Conservation (phyloP, 2,888 invertebrate genomes). For the Eledona agricola region DNA sequence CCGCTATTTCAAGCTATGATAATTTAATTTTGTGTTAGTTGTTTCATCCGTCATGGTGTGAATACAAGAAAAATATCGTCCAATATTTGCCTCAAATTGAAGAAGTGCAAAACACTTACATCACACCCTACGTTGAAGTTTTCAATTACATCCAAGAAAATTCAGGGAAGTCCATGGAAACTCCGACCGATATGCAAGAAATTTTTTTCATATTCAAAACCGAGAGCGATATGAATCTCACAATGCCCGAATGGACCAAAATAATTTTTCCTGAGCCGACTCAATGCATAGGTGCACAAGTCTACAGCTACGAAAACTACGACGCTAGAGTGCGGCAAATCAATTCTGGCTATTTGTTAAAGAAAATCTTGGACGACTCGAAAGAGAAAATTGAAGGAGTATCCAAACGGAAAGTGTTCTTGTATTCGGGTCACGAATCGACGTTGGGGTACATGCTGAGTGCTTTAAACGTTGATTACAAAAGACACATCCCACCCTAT, state of each 20-base stretch:
- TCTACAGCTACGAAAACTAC: conserved; percentile 58
- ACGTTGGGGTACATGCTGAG: conserved; percentile 51
- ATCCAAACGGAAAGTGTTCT: conserved; percentile 45
- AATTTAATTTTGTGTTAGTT: conserved; percentile 39
- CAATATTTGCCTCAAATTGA: conserved; percentile 36
- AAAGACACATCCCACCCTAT: conserved; percentile 48
- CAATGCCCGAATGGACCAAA: conserved; percentile 60
- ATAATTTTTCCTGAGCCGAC: conserved; percentile 55
- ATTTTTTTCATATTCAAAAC: conserved; percentile 48
- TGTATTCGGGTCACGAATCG: conserved; percentile 54
- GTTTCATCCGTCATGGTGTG: conserved; percentile 45
- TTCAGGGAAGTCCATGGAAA: conserved; percentile 44
- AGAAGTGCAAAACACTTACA: conserved; percentile 42
- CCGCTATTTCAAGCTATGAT: no score
- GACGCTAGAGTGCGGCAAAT: conserved; percentile 53
- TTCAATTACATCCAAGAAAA: conserved; percentile 44
- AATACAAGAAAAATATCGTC: conserved; percentile 36
- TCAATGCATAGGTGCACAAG: conserved; percentile 50
- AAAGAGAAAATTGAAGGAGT: conserved; percentile 41
- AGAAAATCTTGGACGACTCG: conserved; percentile 49
- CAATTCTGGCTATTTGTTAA: conserved; percentile 57
- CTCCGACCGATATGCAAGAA: conserved; percentile 45
- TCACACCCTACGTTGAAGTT: conserved; percentile 44
- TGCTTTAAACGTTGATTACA: conserved; percentile 39
- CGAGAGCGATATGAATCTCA: conserved; percentile 51